Conservation (phyloP, 2,113 vertebrate genomes). For the Phrynocephalus versicolor region DNA sequence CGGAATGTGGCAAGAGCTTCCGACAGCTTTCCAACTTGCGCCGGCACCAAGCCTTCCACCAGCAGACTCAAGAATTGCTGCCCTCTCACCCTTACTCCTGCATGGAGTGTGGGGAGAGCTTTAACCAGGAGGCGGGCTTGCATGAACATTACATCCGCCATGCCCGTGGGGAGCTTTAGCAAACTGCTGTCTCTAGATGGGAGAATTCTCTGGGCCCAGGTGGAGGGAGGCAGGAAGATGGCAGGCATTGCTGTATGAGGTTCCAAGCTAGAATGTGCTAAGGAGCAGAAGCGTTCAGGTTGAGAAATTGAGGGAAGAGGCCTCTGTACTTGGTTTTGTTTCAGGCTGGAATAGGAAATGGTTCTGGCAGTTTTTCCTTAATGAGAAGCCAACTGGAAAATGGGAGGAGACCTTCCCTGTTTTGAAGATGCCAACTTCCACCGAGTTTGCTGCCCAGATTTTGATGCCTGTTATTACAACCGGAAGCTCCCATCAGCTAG, state of each 20-base stretch:
- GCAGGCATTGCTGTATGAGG: not conserved
- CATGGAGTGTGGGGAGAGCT: constrained; percentile 52
- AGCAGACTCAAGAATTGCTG: constrained; percentile 39
- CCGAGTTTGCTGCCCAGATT: not conserved
- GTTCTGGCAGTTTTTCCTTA: too few relatives aligned
- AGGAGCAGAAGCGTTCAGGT: not conserved
- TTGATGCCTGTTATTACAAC: not conserved
- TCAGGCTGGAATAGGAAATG: not conserved
- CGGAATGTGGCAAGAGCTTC: constrained; percentile 83
- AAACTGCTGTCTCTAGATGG: not conserved
- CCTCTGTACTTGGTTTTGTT: not conserved
- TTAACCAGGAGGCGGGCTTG: constrained; percentile 54
- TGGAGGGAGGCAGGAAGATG: not conserved
- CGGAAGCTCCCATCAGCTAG: not conserved
- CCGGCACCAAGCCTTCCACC: constrained; percentile 75
- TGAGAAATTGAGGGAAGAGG: not conserved
- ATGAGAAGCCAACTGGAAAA: not conserved
- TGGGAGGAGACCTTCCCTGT: not conserved
- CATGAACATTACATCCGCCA: constrained; percentile 61
- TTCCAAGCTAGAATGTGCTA: not conserved
- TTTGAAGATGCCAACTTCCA: not conserved
- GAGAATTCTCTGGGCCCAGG: not conserved
- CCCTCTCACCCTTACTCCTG: constrained; percentile 43
- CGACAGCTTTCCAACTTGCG: constrained; percentile 80
- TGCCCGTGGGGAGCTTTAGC: constrained; percentile 60